These are phyloP conservation scores for Butorides virescens DNA, from an alignment of 2,113 vertebrate genomes.

Conservation along the genomic window DNA sequence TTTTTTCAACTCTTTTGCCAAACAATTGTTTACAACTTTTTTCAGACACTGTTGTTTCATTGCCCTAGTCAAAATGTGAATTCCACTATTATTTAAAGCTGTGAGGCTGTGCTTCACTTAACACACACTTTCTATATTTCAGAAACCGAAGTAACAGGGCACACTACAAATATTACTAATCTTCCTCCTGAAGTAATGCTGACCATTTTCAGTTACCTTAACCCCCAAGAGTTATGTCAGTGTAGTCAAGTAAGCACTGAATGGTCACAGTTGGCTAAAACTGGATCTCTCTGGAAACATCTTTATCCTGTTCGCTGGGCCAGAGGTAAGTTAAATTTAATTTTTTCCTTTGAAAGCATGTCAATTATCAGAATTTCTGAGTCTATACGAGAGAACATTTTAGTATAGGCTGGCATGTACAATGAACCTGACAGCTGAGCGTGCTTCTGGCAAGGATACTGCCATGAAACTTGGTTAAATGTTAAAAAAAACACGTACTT, in stretches of 20 bases:
- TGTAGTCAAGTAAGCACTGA: constrained; percentile 91
- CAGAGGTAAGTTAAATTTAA: constrained; percentile 79
- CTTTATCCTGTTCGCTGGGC: constrained; percentile 96
- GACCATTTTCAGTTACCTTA: constrained; percentile 89
- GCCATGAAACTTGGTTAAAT: not conserved
- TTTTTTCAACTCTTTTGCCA: not conserved
- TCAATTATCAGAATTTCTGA: not conserved
- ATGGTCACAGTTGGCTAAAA: constrained; percentile 89
- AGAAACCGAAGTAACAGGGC: constrained; percentile 73
- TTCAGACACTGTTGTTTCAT: not conserved
- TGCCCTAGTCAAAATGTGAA: not conserved
- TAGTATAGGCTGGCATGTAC: not conserved
- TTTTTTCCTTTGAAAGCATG: not conserved
- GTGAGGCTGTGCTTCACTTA: constrained; percentile 22
- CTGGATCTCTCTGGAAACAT: constrained; percentile 93
- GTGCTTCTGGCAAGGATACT: not conserved
- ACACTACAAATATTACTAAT: constrained; percentile 78
- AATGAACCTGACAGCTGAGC: not conserved
- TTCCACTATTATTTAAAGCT: constrained; percentile 13
- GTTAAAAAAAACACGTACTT: not conserved
- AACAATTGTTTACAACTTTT: not conserved
- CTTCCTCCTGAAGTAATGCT: constrained; percentile 94
- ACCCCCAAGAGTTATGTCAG: constrained; percentile 88
- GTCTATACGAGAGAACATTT: not conserved
- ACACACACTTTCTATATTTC: constrained; percentile 57